phyloP scores from a whole-genome alignment of 2,797 vertebrate genomes.

The Amniataba percoides region DNA sequence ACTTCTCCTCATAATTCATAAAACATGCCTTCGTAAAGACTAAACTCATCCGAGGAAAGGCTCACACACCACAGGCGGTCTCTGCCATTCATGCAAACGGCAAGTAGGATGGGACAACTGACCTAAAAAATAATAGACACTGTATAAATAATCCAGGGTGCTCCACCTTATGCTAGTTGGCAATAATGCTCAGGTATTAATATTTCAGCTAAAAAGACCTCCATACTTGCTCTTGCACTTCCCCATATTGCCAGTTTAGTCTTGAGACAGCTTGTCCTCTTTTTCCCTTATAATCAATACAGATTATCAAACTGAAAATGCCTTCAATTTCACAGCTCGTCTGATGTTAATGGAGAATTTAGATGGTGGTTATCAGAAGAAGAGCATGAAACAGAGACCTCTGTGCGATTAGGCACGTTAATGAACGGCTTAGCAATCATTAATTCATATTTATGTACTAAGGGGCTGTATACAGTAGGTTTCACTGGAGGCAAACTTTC shows the following conservation, averaged over 20 bases:
- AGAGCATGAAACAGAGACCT: constrained; percentile 21
- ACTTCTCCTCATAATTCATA: constrained; percentile 56
- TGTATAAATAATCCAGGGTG: constrained; percentile 77
- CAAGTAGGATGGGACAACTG: constrained; percentile 55
- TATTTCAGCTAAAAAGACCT: constrained; percentile 72
- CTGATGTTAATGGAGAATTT: constrained; percentile 5
- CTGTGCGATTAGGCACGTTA: constrained; percentile 22
- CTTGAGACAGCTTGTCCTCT: constrained; percentile 7
- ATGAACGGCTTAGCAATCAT: constrained; percentile 26
- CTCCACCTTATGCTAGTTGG: constrained; percentile 55
- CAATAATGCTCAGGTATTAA: constrained; percentile 75
- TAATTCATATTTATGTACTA: constrained; percentile 28
- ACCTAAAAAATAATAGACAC: constrained; percentile 74
- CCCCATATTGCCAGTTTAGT: background rate
- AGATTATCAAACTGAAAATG: background rate
- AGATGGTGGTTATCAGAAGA: constrained; percentile 10
- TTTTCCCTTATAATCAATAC: constrained; percentile 14
- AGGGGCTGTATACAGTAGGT: constrained; percentile 32
- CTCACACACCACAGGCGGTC: constrained; percentile 25
- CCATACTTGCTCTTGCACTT: constrained; percentile 5
- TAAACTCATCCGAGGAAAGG: constrained; percentile 21
- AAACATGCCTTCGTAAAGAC: constrained; percentile 36
- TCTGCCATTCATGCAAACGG: constrained; percentile 45
- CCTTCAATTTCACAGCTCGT: constrained; percentile 9
- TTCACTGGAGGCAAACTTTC: constrained; percentile 61